Base-by-base conservation (phyloP, 2,113 vertebrate species). In the Aegotheles bennettii region DNA sequence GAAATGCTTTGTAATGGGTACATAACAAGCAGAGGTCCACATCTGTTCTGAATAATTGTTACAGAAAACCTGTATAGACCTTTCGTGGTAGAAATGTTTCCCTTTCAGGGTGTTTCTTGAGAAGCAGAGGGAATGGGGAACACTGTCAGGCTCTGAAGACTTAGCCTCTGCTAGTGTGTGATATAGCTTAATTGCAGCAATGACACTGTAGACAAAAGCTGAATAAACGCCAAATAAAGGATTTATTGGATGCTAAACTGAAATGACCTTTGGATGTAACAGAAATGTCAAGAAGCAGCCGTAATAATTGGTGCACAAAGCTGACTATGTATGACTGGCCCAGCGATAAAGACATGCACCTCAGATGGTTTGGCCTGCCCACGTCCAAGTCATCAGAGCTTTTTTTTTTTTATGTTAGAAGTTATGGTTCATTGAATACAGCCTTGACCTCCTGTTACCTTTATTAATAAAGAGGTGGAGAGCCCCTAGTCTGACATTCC, bases 281-380 rank as follows among this genome's bases (percentile, higher is more conserved):
- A 94, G 81, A 91, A 94, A 86, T 57, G 68, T 53, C 45, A 81
- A 78, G 75, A 86, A 82, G 65, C 78, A 80, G 64, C 51, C 48
- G 29, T 70, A 90, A 53, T 93, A 85, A 88, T 78, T 95, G 88
- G 60, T 87, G 64, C 50, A 86, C 63, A 92, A 93, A 95, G 82
- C 88, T 93, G 88, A 71, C 57, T 78, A 16, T 79, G 35, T 90
- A 48, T 70, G 79, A 80, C 43, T 78, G 82, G 88, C 47, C 35
- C 20, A 6, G 25, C 25, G 43, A 95, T 93, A 91, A 91, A 95
- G 87, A 85, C 90, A 95, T 78, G 68, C 48, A 86, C 68, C 82
- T 96, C 85, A 31, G 29, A 89, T 84, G 28, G 33, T 84, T 88
- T 92, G 83, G 35, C 73, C 36, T 92, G 60, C 51, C 40, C 25